Base-by-base conservation (phyloP, 2,797 vertebrate genomes). In the Carcharodon carcharias region DNA sequence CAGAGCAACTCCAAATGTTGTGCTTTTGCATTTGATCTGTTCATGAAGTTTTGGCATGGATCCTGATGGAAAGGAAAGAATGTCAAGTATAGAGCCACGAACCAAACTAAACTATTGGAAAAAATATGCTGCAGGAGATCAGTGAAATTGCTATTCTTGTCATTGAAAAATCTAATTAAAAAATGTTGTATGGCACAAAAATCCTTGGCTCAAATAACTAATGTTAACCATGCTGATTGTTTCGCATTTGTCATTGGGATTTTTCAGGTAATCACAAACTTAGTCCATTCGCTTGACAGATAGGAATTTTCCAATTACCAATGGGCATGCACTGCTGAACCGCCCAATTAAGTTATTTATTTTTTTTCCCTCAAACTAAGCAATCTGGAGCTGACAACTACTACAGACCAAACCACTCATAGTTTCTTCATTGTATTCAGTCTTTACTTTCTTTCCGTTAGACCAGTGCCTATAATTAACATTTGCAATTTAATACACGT, bases 21-120 rank as follows among this genome's bases (percentile, higher is more conserved):
- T 77, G 71, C 45, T 77, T 50, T 95, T 95, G 45, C 94, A 95
- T 95, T 95, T 95, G 94, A 95, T 95, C 94, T 95, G 94, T 93
- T 93, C 91, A 67, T 95, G 67, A 95, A 73, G 50, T 71, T 56
- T 95, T 95, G 71, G 94, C 94, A 73, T 77, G 50, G 94, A 95
- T 95, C 67, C 94, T 77, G 69, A 54, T 77, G 16, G 16, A 77
- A 95, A 73, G 94, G 50, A 95, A 73, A 56, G 50, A 71, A 95
- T 58, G 67, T n/a, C 61, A 92, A 58, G 89, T 95, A 58, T 95
- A 58, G 54, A 73, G 45, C 45, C 31, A 77, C 58, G 69, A 58
- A 95, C 28, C 45, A 77, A 95, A 95, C 45, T 58, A 50, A 77
- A 45, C 61, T 65, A 73, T 73, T 77, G 67, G 71, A 95, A 95